Percentiles rank a stretch among this genome's conserved stretches.
These are phyloP conservation scores for Ursus arctos DNA, from an alignment of 2,113 vertebrate genomes.

Conservation along the genomic window DNA sequence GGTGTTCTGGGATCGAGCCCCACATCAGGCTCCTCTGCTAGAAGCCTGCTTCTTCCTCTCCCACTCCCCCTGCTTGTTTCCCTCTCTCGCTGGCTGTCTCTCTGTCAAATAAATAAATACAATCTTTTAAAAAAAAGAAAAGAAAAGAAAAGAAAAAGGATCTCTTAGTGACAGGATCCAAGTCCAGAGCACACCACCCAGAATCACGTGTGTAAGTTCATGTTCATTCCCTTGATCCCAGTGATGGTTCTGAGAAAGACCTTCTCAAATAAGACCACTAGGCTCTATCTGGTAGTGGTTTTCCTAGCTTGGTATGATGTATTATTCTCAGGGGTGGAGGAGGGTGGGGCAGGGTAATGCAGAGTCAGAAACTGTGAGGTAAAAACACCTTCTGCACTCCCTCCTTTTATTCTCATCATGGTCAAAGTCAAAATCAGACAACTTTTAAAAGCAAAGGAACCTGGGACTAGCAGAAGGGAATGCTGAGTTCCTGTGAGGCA, in stretches of 20 bases:
- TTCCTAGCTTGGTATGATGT: neutral
- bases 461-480: neutral
- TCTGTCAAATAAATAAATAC: no score
- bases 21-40: no score
- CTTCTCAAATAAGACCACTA: neutral
- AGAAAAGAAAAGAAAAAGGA: neutral
- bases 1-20: no score
- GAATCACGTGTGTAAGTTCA: neutral
- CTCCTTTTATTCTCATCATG: neutral
- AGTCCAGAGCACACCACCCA: neutral
- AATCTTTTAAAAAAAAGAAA: no score
- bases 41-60: no score
- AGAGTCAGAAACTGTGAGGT: neutral
- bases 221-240: neutral
- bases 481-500: neutral
- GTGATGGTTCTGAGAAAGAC: neutral
- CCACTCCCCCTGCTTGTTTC: no score
- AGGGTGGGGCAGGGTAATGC: accelerated
- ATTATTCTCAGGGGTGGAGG: neutral
- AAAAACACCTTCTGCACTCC: neutral
- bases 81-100: no score
- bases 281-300: neutral
- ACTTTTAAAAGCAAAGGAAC: constrained; percentile 36
- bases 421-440: constrained; percentile 15
- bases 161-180: neutral